Evolutionary conservation across 2,888 invertebrate genomes (phyloP).

Genomic region (Nomada fabriciana): DNA sequence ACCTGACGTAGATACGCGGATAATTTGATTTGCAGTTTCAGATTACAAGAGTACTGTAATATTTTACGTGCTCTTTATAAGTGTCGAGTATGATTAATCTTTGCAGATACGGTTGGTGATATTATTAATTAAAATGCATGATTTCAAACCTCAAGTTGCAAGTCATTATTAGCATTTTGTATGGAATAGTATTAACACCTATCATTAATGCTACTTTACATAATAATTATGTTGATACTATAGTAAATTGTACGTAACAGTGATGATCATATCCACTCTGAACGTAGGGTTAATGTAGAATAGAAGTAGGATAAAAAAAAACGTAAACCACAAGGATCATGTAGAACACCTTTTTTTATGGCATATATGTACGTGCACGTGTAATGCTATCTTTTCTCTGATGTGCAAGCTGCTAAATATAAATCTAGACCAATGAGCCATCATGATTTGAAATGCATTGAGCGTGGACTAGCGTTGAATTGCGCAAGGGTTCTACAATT

Average conservation of each 20-base stretch:
- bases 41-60: no score
- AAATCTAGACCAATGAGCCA: conserved; percentile 27
- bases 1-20: not conserved
- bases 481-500: not conserved
- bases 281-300: no score
- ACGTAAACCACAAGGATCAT: not conserved
- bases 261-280: no score
- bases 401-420: conserved; percentile 49
- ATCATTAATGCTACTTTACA: not conserved
- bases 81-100: not conserved
- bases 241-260: not conserved
- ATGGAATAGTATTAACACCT: not conserved
- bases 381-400: conserved; percentile 53
- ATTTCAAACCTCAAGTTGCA: no score
- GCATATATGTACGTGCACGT: conserved; percentile 20
- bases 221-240: not conserved
- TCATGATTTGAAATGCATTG: conserved; percentile 43
- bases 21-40: not conserved
- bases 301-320: no score
- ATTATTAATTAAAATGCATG: no score
- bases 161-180: not conserved
- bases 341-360: conserved; percentile 13
- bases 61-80: not conserved
- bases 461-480: conserved; percentile 2
- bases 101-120: no score